Conservation (phyloP, 2,113 vertebrate genomes). For the Cromileptes altivelis region DNA sequence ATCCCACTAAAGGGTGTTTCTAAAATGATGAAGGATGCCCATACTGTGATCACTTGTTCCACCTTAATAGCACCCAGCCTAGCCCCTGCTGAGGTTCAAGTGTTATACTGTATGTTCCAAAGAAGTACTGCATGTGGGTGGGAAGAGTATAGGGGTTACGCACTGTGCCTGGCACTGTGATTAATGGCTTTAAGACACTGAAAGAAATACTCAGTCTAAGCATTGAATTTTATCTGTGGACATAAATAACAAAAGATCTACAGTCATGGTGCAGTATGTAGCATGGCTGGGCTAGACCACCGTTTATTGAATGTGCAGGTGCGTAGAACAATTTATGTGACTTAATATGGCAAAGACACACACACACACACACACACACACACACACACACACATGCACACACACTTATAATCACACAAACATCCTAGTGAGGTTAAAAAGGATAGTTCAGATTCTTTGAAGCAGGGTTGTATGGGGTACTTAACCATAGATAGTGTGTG, state of each 20-base stretch:
- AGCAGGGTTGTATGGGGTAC: too few species aligned
- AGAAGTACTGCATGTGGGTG: background rate
- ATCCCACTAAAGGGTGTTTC: slow-evolving; percentile 7
- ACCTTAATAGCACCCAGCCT: background rate
- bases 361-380: too few species aligned
- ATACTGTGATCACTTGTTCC: slow-evolving; percentile 5
- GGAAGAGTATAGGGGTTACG: background rate
- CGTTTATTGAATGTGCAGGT: too few species aligned
- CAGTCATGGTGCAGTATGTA: background rate
- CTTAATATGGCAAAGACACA: too few species aligned
- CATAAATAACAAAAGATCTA: background rate
- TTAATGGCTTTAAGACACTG: background rate
- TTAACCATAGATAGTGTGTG: too few species aligned
- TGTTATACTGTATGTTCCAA: background rate
- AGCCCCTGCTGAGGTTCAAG: background rate
- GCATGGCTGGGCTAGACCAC: too few species aligned
- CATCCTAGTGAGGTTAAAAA: too few species aligned
- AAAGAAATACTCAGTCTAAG: background rate
- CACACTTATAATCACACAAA: too few species aligned
- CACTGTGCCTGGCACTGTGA: background rate
- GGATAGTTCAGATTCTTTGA: too few species aligned
- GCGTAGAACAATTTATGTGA: too few species aligned
- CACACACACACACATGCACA: too few species aligned
- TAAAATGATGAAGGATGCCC: background rate
- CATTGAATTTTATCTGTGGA: background rate